Percentiles rank a stretch among this genome's conserved stretches.
phyloP scores from a whole-genome alignment of 2,113 vertebrate genomes.

The Lynx canadensis region DNA sequence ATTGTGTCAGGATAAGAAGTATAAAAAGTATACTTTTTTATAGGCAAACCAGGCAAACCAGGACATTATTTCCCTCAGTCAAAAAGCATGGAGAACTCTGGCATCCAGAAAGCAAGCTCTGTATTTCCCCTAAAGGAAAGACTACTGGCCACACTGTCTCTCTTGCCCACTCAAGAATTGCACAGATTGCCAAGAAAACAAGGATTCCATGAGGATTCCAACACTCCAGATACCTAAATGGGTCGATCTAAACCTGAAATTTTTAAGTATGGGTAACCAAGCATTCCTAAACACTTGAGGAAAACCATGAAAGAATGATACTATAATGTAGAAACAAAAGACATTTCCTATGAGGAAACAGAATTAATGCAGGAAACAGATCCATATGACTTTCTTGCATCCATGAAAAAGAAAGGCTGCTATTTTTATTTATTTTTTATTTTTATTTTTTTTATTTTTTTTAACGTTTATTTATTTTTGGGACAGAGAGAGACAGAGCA shows the following conservation, averaged over 20 bases:
- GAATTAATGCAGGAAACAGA: not conserved
- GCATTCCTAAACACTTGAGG: not conserved
- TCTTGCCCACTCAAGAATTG: not conserved
- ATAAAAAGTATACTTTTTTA: too few species aligned
- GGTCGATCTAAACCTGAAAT: not conserved
- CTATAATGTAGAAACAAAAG: not conserved
- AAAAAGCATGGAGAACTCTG: not conserved
- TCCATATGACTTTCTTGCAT: not conserved
- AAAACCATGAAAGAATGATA: not conserved
- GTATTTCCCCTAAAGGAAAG: not conserved
- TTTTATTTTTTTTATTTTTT: too few species aligned
- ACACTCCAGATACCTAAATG: not conserved
- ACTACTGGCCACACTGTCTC: not conserved
- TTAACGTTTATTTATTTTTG: too few species aligned
- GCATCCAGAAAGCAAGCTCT: not conserved
- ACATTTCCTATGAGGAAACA: not conserved
- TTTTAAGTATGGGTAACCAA: not conserved
- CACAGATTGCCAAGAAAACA: not conserved
- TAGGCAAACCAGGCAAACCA: not conserved
- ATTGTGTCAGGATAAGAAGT: not conserved
- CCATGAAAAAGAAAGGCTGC: slow-evolving; percentile 30
- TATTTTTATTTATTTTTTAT: too few species aligned
- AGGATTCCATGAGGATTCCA: not conserved
- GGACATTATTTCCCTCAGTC: not conserved
- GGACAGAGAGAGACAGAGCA: too few species aligned